Percentiles rank a stretch among this genome's conserved stretches.
Evolutionary conservation across 1,140 invertebrate genomes (phyloP).

Genomic region (Lutraria rhynchaena): DNA sequence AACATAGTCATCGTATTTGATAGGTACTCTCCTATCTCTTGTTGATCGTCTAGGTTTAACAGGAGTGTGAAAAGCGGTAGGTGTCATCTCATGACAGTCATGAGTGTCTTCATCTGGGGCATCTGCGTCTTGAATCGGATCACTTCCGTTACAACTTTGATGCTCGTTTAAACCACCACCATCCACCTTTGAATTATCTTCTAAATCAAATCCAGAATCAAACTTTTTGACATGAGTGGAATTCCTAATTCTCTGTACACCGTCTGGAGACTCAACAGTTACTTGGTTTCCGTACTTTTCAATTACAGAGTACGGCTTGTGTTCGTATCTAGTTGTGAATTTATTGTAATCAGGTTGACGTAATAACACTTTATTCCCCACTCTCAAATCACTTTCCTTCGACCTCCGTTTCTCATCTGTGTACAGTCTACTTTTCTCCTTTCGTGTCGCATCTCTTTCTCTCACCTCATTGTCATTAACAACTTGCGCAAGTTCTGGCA

Average conservation of each 20-base stretch:
- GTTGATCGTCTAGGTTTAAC: too few species aligned
- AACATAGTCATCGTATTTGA: too few species aligned
- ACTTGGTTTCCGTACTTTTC: background rate
- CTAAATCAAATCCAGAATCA: too few species aligned
- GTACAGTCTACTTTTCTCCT: constrained; percentile 10
- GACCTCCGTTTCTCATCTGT: background rate
- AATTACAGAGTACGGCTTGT: background rate
- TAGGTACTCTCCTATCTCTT: too few species aligned
- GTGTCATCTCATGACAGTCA: too few species aligned
- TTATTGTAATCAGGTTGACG: too few species aligned
- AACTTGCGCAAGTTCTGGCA: constrained; percentile 7
- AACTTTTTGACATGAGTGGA: constrained; percentile 1
- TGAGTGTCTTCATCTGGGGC: too few species aligned
- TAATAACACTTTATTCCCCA: constrained; percentile 19
- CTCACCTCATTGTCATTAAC: background rate
- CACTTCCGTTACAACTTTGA: too few species aligned
- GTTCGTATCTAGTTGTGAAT: background rate
- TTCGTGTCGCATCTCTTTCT: background rate
- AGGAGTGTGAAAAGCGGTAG: too few species aligned
- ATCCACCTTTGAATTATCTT: too few species aligned
- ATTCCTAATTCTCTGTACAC: background rate
- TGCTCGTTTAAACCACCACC: too few species aligned
- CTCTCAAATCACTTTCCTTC: background rate
- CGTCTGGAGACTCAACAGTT: background rate
- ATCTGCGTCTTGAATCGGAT: too few species aligned